Evolutionary conservation across 1,140 invertebrate species (phyloP).

Genomic region (Halictus rubicundus): DNA sequence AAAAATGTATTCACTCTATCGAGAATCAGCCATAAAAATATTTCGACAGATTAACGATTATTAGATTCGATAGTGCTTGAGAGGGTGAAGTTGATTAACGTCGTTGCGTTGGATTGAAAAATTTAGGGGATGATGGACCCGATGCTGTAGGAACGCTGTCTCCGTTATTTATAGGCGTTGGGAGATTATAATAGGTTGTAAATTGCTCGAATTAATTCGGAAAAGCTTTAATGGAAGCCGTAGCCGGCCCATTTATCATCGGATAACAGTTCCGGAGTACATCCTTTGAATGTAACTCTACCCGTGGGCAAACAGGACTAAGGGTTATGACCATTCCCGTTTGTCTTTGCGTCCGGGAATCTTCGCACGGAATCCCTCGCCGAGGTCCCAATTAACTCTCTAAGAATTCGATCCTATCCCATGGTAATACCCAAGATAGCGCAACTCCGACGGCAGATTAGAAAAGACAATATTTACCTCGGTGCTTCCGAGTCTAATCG

Average conservation of each 20-base stretch:
- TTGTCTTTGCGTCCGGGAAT: slow-evolving; percentile 65
- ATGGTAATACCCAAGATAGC: slow-evolving; percentile 75
- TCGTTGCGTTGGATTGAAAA: neutral
- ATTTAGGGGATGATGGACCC: neutral
- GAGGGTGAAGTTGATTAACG: too few relatives aligned
- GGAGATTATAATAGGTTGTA: neutral
- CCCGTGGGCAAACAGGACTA: slow-evolving; percentile 58
- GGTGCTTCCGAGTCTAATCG: slow-evolving; percentile 63
- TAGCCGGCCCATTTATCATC: slow-evolving; percentile 33
- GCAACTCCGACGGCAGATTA: slow-evolving; percentile 58
- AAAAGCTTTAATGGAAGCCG: slow-evolving; percentile 42
- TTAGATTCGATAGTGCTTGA: too few relatives aligned
- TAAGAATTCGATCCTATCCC: slow-evolving; percentile 67
- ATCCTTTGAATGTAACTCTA: slow-evolving; percentile 58
- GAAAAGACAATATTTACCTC: slow-evolving; percentile 66
- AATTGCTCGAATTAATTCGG: slow-evolving; percentile 7
- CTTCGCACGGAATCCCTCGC: slow-evolving; percentile 61
- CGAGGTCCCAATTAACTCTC: slow-evolving; percentile 72
- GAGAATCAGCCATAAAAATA: too few relatives aligned
- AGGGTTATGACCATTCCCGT: slow-evolving; percentile 64
- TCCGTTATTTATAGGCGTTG: slow-evolving; percentile 1
- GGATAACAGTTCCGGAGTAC: slow-evolving; percentile 56
- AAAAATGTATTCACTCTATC: neutral
- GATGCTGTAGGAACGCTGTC: neutral
- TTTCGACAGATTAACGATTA: too few relatives aligned